Evolutionary conservation across 2,113 vertebrate genomes (phyloP), one percentile per base, ranked within the genome.

Genomic region (Otis tarda): DNA sequence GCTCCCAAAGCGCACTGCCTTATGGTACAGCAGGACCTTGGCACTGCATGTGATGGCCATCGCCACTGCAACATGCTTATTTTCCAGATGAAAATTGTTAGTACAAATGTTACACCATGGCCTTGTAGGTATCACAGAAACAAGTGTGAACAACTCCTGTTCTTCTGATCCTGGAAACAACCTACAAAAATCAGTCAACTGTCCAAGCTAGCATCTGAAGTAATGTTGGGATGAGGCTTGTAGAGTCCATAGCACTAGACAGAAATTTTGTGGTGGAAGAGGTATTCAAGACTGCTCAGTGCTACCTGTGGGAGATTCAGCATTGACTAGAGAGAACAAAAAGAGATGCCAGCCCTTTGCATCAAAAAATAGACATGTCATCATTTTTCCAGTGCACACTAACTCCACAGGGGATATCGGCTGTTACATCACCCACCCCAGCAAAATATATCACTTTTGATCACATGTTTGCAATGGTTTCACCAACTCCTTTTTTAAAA

Each of bases 281-380:
- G 24, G 30, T 77, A 49, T 23, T 59, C 18, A 20, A 6, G 24
- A 53, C 28, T 23, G 17, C 28, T 63, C 19, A 31, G 33, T 64
- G 70, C 27, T 82, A 43, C 50, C 56, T 0, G 0, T 52, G 17
- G 28, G 28, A 64, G 21, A 47, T 39, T 53, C 52, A 65, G 14
- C 50, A 47, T 35, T 71, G 52, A 25, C 28, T 47, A 17, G 25
- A 41, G 24, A 47, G 33, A 35, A 4, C 1, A 0, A n/a, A 45
- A 64, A 71, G 28, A 4, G 14, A n/a, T n/a, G 64, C 7, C 28
- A 28, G 11, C 20, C 43, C 33, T 22, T n/a, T 59, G 52, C 30
- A 31, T 81, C 0, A 0, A 43, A 59, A 64, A 8, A 27, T 0
- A 47, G 50, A 45, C 23, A 31, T 6, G 9, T 30, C 2, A 0